Conservation (phyloP, 2,113 vertebrate genomes). For the Lycocorax pyrrhopterus region DNA sequence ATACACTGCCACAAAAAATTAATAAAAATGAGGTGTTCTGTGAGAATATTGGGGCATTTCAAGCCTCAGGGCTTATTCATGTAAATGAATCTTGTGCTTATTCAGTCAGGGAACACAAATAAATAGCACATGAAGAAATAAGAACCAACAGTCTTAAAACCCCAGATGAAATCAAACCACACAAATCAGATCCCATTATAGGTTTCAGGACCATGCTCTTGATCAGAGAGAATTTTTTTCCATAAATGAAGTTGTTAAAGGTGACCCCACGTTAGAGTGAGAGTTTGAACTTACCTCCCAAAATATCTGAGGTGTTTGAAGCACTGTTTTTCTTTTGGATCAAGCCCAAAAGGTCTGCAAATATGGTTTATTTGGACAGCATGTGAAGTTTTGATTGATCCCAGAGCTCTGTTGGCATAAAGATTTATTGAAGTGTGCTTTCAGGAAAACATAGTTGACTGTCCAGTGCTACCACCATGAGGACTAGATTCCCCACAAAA, state of each 20-base stretch:
- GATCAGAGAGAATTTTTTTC: neutral
- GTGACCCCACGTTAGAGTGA: neutral
- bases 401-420: neutral
- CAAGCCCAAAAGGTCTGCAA: neutral
- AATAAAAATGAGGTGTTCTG: neutral
- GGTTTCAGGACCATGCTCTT: neutral
- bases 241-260: neutral
- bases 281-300: neutral
- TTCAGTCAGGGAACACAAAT: slow-evolving; percentile 13
- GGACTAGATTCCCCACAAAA: neutral
- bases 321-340: neutral
- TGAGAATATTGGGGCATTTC: neutral
- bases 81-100: slow-evolving; percentile 35
- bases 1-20: neutral
- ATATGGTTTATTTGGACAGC: neutral
- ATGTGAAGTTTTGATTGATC: neutral
- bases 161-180: neutral
- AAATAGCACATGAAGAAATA: slow-evolving; percentile 18
- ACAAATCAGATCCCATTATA: neutral
- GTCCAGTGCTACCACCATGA: neutral
- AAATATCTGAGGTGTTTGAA: neutral
- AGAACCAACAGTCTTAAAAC: slow-evolving; percentile 11
- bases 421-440: neutral
- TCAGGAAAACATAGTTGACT: neutral
- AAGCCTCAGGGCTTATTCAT: neutral